A percentile compares a stretch with the other conserved stretches of the same genome.
These are phyloP conservation scores for Drosophila ustulata DNA, from an alignment of 2,888 invertebrate genomes.

Conservation along the genomic window DNA sequence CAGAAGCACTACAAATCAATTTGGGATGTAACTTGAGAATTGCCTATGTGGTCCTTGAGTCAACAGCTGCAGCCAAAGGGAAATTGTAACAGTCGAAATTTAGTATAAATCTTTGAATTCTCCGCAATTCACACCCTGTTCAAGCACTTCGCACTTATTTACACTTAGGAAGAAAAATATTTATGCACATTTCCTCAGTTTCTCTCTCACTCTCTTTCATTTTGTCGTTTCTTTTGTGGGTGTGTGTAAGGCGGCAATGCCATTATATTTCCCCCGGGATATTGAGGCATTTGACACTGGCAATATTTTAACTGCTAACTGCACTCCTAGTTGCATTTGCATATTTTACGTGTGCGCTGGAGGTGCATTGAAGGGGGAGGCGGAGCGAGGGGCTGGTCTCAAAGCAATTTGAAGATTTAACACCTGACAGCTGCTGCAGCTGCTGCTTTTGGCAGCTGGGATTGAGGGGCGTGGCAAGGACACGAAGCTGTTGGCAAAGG, in stretches of 20 bases:
- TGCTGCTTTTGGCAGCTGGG: constrained; percentile 42
- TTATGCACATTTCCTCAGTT: constrained; percentile 35
- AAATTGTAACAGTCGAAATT: constrained; percentile 7
- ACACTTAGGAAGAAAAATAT: constrained; percentile 39
- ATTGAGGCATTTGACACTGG: constrained; percentile 65
- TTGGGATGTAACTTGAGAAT: not conserved
- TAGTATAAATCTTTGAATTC: constrained; percentile 34
- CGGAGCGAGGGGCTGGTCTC: constrained; percentile 40
- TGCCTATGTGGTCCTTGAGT: not conserved
- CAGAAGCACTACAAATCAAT: not conserved
- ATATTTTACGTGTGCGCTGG: constrained; percentile 52
- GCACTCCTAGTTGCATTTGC: constrained; percentile 65
- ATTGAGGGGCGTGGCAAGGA: constrained; percentile 39
- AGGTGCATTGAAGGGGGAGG: not conserved
- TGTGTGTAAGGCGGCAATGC: constrained; percentile 36
- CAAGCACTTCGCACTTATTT: constrained; percentile 37
- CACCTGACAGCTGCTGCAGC: constrained; percentile 60
- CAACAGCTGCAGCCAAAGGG: not conserved
- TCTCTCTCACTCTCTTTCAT: not conserved
- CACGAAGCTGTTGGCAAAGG: constrained; percentile 40
- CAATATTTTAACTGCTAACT: constrained; percentile 75
- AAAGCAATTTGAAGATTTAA: constrained; percentile 72
- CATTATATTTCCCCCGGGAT: constrained; percentile 57
- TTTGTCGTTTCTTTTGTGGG: constrained; percentile 10
- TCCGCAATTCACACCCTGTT: constrained; percentile 10